These are phyloP conservation scores for Acleris laterana DNA, from an alignment of 2,888 invertebrate genomes.

Conservation along the genomic window DNA sequence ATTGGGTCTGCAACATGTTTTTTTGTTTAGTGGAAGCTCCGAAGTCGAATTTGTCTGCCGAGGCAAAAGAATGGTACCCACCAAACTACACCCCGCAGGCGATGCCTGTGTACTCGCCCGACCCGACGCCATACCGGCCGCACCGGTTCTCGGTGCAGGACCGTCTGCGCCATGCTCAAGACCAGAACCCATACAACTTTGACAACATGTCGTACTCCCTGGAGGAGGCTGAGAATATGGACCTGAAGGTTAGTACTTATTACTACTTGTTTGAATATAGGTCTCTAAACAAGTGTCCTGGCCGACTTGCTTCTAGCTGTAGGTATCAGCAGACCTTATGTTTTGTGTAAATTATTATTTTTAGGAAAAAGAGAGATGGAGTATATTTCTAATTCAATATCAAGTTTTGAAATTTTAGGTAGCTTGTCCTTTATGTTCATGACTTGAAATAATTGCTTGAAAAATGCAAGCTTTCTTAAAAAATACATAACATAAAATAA, in stretches of 20 bases:
- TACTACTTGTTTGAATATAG: background rate
- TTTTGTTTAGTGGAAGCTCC: conserved; percentile 61
- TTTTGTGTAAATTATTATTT: too few relatives aligned
- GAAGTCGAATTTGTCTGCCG: conserved; percentile 80
- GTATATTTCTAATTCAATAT: too few relatives aligned
- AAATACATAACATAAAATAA: too few relatives aligned
- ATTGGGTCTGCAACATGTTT: background rate
- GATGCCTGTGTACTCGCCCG: conserved; percentile 58
- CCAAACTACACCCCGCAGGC: conserved; percentile 75
- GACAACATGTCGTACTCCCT: conserved; percentile 74
- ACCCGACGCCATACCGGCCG: conserved; percentile 64
- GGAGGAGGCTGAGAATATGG: conserved; percentile 73
- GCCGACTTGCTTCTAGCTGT: too few relatives aligned
- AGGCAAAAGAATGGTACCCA: conserved; percentile 86
- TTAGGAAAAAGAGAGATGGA: too few relatives aligned
- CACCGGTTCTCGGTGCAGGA: conserved; percentile 76
- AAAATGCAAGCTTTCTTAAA: too few relatives aligned
- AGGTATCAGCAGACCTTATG: too few relatives aligned
- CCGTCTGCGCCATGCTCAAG: conserved; percentile 76
- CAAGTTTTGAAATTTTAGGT: too few relatives aligned
- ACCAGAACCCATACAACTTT: conserved; percentile 72
- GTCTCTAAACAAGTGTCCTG: too few relatives aligned
- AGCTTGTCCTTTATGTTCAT: too few relatives aligned
- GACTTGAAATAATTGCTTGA: too few relatives aligned
- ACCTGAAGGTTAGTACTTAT: conserved; percentile 61